Percentiles rank a stretch among this genome's conserved stretches.
These are phyloP conservation scores for Zophobas atratus DNA, from an alignment of 1,140 invertebrate genomes.

Conservation along the genomic window DNA sequence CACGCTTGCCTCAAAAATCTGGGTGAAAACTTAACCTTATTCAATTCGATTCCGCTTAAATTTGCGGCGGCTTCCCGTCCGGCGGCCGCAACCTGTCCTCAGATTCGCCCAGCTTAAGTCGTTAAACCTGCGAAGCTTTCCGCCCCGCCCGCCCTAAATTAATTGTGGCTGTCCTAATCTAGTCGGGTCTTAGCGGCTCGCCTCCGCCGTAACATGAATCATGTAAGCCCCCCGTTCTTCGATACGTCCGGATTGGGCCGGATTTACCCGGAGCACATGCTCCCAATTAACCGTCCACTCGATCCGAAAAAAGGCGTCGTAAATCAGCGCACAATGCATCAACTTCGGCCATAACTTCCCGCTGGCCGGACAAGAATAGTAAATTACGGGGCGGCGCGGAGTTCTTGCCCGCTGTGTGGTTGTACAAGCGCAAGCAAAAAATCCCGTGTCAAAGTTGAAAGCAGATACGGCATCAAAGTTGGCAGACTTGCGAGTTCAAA, in stretches of 20 bases:
- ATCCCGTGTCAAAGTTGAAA: neutral
- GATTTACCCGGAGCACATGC: neutral
- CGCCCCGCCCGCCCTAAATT: too few species aligned
- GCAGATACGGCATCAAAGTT: conserved; percentile 6
- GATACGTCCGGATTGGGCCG: conserved; percentile 4
- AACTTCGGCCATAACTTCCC: neutral
- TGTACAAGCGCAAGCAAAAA: conserved; percentile 3
- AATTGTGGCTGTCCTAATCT: conserved; percentile 8
- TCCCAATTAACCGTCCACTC: neutral
- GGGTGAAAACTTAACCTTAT: too few species aligned
- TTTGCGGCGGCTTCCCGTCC: too few species aligned
- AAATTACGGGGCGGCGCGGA: neutral
- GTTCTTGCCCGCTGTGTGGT: neutral
- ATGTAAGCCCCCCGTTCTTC: conserved; percentile 14
- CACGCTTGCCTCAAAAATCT: too few species aligned
- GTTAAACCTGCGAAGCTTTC: too few species aligned
- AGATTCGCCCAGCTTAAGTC: too few species aligned
- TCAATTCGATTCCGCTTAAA: too few species aligned
- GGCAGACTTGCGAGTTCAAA: conserved; percentile 15
- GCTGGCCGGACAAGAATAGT: conserved; percentile 4
- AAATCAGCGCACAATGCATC: neutral
- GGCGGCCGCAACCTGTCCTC: too few species aligned
- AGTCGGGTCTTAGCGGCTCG: neutral
- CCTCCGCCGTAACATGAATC: conserved; percentile 17
- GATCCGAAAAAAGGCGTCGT: neutral